A percentile compares a stretch with the other conserved stretches of the same genome.
These are phyloP conservation scores for Neofelis nebulosa DNA, from an alignment of 2,113 vertebrate species.

Conservation along the genomic window DNA sequence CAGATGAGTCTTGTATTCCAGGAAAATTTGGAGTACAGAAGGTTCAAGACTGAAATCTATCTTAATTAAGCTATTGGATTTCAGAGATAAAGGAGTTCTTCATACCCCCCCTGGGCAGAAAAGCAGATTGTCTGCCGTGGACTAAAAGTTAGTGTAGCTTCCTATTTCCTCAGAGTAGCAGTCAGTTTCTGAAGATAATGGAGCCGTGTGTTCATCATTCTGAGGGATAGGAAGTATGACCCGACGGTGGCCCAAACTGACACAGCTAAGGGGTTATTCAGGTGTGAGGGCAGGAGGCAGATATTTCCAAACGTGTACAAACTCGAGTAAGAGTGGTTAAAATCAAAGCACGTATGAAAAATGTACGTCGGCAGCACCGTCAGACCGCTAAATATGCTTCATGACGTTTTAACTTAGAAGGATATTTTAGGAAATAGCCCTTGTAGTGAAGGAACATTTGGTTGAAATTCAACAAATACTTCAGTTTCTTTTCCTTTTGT, in stretches of 20 bases:
- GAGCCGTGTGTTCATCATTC: not conserved
- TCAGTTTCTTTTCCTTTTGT: constrained; percentile 33
- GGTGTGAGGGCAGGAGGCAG: not conserved
- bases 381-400: not conserved
- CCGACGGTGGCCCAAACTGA: no score
- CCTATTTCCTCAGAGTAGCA: not conserved
- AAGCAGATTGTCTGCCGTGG: not conserved
- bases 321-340: not conserved
- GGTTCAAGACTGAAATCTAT: not conserved
- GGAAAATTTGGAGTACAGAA: not conserved
- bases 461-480: constrained; percentile 22
- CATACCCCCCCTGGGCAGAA: not conserved
- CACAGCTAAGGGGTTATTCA: not conserved
- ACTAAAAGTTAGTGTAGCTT: not conserved
- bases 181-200: not conserved
- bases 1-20: not conserved
- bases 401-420: not conserved
- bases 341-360: not conserved
- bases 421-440: constrained; percentile 26
- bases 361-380: not conserved
- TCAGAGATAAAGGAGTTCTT: not conserved
- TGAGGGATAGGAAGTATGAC: not conserved
- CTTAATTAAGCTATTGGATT: constrained; percentile 1
- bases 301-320: not conserved
- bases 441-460: not conserved